These are phyloP conservation scores for Stomatorhinus walkeri DNA, from an alignment of 2,797 vertebrate genomes.

Conservation along the genomic window DNA sequence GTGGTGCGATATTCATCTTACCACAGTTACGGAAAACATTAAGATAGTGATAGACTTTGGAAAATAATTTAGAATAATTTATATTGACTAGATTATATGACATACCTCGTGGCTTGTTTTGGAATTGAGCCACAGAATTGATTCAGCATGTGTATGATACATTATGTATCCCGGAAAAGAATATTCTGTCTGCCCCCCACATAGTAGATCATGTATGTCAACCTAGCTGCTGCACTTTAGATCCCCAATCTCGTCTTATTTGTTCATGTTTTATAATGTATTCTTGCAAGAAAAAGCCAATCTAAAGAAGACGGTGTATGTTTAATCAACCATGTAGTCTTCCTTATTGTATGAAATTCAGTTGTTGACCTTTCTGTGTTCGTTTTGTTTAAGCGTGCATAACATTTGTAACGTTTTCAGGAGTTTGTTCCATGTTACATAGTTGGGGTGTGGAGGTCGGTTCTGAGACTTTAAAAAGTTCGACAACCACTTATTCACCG, in stretches of 20 bases:
- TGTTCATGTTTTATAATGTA: background rate
- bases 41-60: background rate
- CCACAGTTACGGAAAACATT: background rate
- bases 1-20: background rate
- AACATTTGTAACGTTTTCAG: conserved; percentile 62
- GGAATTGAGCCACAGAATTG: background rate
- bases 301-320: background rate
- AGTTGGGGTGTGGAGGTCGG: conserved; percentile 38
- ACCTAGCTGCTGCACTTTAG: background rate
- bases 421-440: conserved; percentile 66
- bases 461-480: conserved; percentile 65
- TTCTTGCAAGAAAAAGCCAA: background rate
- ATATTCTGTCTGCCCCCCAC: background rate
- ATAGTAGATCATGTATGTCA: background rate
- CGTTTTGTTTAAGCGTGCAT: conserved; percentile 48
- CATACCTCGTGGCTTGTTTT: background rate
- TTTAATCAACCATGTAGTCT: background rate
- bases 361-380: conserved; percentile 31
- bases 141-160: background rate
- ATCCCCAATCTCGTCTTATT: background rate
- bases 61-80: background rate
- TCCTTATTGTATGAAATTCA: conserved; percentile 12
- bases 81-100: background rate
- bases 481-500: conserved; percentile 60
- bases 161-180: background rate